Evolutionary conservation across 1,140 invertebrate genomes (phyloP).

Genomic region (Aphaenogaster floridana): DNA sequence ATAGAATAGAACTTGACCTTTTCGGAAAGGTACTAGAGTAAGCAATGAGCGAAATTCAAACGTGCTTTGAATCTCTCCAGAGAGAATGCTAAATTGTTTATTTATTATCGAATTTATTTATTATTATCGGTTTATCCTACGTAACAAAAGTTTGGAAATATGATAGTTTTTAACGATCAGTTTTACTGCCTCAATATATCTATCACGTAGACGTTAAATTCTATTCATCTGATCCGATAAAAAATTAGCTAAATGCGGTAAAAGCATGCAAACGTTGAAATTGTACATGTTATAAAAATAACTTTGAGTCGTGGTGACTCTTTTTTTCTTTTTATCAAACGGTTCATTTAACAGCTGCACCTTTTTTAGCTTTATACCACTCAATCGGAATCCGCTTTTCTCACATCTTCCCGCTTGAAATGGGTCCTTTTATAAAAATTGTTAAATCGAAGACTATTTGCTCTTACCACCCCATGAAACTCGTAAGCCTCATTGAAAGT

Average conservation of each 20-base stretch:
- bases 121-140: background rate
- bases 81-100: background rate
- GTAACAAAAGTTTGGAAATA: background rate
- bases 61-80: background rate
- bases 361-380: slow-evolving; percentile 17
- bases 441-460: slow-evolving; percentile 59
- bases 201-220: background rate
- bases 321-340: slow-evolving; percentile 34
- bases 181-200: background rate
- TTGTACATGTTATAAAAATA: slow-evolving; percentile 26
- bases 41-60: background rate
- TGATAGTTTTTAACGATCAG: background rate
- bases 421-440: slow-evolving; percentile 55
- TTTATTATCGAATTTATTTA: slow-evolving; percentile 7
- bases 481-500: slow-evolving; percentile 58
- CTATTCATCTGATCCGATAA: background rate
- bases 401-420: slow-evolving; percentile 39
- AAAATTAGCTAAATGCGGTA: slow-evolving; percentile 7
- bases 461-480: slow-evolving; percentile 52
- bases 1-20: background rate
- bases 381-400: slow-evolving; percentile 51
- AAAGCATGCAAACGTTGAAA: slow-evolving; percentile 37
- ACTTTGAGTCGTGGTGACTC: background rate
- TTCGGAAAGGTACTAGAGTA: background rate
- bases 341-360: slow-evolving; percentile 39